phyloP scores from a whole-genome alignment of 2,113 vertebrate species.

The Petrocephalus microphthalmus region DNA sequence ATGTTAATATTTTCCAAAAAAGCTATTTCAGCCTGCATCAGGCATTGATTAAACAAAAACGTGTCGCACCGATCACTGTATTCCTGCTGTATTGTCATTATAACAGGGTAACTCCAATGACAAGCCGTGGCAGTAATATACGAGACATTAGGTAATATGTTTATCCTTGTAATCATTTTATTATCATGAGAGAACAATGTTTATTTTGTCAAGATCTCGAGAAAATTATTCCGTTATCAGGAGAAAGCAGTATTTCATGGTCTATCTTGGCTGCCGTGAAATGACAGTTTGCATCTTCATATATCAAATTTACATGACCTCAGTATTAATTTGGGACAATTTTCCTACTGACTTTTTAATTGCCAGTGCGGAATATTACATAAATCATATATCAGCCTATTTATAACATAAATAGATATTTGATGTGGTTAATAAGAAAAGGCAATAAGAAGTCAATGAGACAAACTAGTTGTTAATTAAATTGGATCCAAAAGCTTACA shows the following conservation, averaged over 20 bases:
- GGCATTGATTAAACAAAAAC: neutral
- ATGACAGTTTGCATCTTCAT: neutral
- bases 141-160: neutral
- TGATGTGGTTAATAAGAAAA: neutral
- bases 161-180: neutral
- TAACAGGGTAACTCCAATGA: neutral
- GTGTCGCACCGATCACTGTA: neutral
- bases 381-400: neutral
- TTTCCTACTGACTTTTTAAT: neutral
- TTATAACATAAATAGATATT: neutral
- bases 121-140: neutral
- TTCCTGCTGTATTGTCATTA: neutral
- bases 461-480: neutral
- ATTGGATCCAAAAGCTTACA: neutral
- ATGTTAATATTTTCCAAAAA: neutral
- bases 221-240: neutral
- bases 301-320: neutral
- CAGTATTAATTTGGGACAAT: neutral
- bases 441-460: neutral
- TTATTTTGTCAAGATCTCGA: neutral
- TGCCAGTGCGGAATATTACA: neutral
- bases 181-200: neutral
- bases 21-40: neutral
- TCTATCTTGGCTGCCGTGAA: neutral
- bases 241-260: neutral